Evolutionary conservation across 37 sponge, comb jelly and placozoan species (phyloP).

Genomic region (Geodia barretti): DNA sequence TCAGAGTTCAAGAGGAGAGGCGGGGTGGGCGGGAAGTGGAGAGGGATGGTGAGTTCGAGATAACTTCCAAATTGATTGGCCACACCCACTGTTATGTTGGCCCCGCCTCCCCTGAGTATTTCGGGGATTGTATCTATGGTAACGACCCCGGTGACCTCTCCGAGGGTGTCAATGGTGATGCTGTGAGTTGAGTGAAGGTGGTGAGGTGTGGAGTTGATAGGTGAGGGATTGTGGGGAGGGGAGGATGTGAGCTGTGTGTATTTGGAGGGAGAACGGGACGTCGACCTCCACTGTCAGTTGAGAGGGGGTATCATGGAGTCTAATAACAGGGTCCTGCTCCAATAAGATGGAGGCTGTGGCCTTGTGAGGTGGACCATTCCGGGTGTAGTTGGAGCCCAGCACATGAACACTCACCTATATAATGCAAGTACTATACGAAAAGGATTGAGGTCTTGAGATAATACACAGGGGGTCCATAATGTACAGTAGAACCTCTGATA

Average conservation of each 20-base stretch:
- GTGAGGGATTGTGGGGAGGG: background rate
- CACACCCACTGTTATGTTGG: background rate
- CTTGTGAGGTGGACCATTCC: background rate
- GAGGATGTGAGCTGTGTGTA: background rate
- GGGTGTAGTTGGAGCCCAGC: conserved; percentile 46
- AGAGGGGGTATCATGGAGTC: conserved; percentile 10
- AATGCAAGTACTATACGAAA: too few relatives aligned
- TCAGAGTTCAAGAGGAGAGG: conserved; percentile 14
- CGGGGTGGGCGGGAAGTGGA: conserved; percentile 1
- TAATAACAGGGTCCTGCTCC: conserved; percentile 33
- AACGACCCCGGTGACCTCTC: background rate
- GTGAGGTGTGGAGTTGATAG: background rate
- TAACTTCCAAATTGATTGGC: background rate
- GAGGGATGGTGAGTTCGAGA: background rate
- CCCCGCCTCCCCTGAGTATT: background rate
- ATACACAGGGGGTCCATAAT: too few relatives aligned
- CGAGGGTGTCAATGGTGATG: background rate
- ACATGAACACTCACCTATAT: conserved; percentile 53
- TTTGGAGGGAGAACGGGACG: background rate
- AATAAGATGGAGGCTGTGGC: background rate
- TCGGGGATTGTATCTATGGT: background rate
- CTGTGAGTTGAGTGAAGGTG: background rate
- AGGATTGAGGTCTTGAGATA: too few relatives aligned
- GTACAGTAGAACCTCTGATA: too few relatives aligned
- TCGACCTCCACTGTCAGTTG: conserved; percentile 1